These are phyloP conservation scores for Ips nitidus DNA, from an alignment of 1,140 invertebrate genomes.

Conservation along the genomic window DNA sequence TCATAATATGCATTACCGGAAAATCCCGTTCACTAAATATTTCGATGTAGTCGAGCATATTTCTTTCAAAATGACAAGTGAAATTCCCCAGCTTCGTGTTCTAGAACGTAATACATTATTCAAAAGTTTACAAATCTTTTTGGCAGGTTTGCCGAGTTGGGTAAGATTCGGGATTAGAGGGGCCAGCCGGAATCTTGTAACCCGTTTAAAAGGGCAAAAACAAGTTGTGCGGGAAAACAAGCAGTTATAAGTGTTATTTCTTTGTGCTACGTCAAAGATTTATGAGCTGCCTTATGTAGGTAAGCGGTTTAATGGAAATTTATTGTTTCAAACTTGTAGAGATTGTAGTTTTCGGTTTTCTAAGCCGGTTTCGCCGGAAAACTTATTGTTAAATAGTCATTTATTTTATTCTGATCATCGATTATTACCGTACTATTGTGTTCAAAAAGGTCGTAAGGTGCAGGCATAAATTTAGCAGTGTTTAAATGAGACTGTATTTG, in stretches of 20 bases:
- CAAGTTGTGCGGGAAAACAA: neutral
- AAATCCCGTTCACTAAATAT: slow-evolving; percentile 15
- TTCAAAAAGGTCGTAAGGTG: neutral
- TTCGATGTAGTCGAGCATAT: slow-evolving; percentile 13
- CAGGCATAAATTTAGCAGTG: neutral
- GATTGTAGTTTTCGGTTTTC: too few relatives aligned
- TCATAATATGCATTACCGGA: neutral
- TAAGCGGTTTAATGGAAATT: too few relatives aligned
- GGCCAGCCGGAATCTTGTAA: neutral
- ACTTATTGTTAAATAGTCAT: too few relatives aligned
- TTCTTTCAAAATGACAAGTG: slow-evolving; percentile 14
- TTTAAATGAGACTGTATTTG: neutral
- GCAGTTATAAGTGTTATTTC: neutral
- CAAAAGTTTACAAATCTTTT: slow-evolving; percentile 24
- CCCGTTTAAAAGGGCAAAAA: neutral
- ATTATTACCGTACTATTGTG: too few relatives aligned
- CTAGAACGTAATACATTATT: slow-evolving; percentile 19
- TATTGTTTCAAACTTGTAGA: too few relatives aligned
- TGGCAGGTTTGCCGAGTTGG: slow-evolving; percentile 17
- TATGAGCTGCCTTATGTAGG: neutral
- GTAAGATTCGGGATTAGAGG: slow-evolving; percentile 10
- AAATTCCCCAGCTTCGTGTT: slow-evolving; percentile 12
- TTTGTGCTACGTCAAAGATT: neutral
- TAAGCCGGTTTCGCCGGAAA: too few relatives aligned
- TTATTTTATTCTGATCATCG: too few relatives aligned